Conservation (phyloP, 2,888 invertebrate species). For the Cheilosia pagana region DNA sequence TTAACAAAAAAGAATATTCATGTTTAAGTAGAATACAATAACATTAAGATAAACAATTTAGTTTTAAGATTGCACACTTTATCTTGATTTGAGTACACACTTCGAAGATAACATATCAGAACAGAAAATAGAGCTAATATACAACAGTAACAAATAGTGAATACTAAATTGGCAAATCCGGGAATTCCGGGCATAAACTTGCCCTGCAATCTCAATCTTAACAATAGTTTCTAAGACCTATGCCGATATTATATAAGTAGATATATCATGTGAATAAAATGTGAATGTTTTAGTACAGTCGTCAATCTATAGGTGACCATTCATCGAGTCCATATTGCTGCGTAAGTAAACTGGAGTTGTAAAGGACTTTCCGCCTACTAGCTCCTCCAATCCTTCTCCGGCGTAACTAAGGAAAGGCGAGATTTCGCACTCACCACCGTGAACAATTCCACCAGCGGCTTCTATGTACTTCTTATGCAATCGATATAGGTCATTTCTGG, state of each 20-base stretch:
- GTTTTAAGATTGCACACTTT: slow-evolving; percentile 49
- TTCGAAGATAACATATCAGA: slow-evolving; percentile 21
- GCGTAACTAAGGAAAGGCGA: slow-evolving; percentile 95
- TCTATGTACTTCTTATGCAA: slow-evolving; percentile 92
- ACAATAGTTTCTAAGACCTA: slow-evolving; percentile 38
- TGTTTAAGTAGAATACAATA: not conserved
- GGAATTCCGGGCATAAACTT: slow-evolving; percentile 45
- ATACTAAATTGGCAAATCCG: slow-evolving; percentile 69
- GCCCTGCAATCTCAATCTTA: slow-evolving; percentile 31
- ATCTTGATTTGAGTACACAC: slow-evolving; percentile 4
- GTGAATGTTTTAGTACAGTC: slow-evolving; percentile 37
- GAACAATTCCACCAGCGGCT: slow-evolving; percentile 91
- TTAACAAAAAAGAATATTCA: not conserved
- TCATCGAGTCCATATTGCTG: slow-evolving; percentile 82
- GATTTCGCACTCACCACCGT: slow-evolving; percentile 91
- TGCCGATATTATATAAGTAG: slow-evolving; percentile 16
- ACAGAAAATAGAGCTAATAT: slow-evolving; percentile 13
- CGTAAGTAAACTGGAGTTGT: slow-evolving; percentile 87
- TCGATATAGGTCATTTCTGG: slow-evolving; percentile 89
- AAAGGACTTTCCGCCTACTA: slow-evolving; percentile 88
- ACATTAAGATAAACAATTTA: slow-evolving; percentile 29
- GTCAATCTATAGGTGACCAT: slow-evolving; percentile 80
- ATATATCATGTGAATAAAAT: slow-evolving; percentile 27
- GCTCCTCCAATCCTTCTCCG: slow-evolving; percentile 91
- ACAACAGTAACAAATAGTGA: slow-evolving; percentile 50